Conservation (phyloP, 2,888 invertebrate species). For the Callyntrura guangdongensis region DNA sequence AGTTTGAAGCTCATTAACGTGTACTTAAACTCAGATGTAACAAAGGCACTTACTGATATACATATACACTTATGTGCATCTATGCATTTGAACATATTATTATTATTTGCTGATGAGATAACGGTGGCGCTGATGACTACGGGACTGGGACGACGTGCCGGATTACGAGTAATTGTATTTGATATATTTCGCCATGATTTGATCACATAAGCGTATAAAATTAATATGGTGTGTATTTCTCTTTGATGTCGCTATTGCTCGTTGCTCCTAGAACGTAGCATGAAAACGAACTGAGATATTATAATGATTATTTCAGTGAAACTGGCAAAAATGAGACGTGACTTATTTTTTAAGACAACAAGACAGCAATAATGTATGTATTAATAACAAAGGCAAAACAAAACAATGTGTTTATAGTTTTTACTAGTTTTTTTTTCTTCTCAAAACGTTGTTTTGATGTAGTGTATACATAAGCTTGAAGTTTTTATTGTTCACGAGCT, state of each 20-base stretch:
- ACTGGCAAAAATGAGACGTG: constrained; percentile 36
- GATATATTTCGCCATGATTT: constrained; percentile 76
- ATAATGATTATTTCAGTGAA: constrained; percentile 16
- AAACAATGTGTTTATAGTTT: constrained; percentile 20
- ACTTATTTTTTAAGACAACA: background rate
- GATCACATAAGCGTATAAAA: constrained; percentile 70
- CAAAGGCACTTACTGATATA: too few species aligned
- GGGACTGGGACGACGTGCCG: constrained; percentile 27
- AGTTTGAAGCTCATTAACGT: constrained; percentile 44
- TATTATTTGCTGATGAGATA: constrained; percentile 30
- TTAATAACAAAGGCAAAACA: background rate
- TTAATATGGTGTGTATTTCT: constrained; percentile 44
- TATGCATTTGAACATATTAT: too few species aligned
- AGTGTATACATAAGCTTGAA: constrained; percentile 27
- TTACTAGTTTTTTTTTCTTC: constrained; percentile 42
- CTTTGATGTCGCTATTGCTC: constrained; percentile 63
- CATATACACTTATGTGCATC: too few species aligned
- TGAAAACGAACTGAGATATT: constrained; percentile 19
- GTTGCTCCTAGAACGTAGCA: background rate
- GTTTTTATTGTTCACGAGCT: constrained; percentile 52
- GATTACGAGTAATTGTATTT: constrained; percentile 73
- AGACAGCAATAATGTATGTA: constrained; percentile 4
- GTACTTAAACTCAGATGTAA: background rate
- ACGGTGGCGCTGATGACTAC: constrained; percentile 11
- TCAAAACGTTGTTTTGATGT: background rate